A percentile compares a stretch with the other conserved stretches of the same genome.
Conservation (phyloP, 2,797 vertebrate genomes). For the Sebastes minor region DNA sequence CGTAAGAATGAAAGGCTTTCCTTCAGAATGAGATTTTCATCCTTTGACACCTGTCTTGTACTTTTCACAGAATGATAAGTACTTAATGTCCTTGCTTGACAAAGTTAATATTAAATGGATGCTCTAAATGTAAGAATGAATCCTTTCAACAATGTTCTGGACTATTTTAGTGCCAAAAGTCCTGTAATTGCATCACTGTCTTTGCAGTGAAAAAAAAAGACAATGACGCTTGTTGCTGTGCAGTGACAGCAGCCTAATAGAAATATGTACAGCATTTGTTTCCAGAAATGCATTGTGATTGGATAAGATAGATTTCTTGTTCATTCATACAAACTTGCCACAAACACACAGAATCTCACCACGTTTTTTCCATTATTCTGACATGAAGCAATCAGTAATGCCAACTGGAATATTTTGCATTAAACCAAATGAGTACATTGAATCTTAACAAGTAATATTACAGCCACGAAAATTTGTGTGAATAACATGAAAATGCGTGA, state of each 20-base stretch:
- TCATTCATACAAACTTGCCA: not conserved
- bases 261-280: not conserved
- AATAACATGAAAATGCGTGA: no score
- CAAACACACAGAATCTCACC: not conserved
- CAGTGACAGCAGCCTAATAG: not conserved
- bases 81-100: slow-evolving; percentile 7
- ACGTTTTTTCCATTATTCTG: not conserved
- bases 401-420: not conserved
- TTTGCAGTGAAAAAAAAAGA: not conserved
- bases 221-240: not conserved
- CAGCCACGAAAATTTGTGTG: no score
- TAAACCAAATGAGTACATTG: not conserved
- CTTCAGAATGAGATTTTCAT: slow-evolving; percentile 5
- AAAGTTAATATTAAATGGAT: not conserved
- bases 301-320: not conserved
- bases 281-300: not conserved
- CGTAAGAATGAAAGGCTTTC: slow-evolving; percentile 30
- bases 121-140: not conserved
- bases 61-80: slow-evolving; percentile 28
- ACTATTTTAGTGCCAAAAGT: not conserved
- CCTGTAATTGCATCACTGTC: not conserved
- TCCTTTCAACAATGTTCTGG: not conserved
- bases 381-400: not conserved
- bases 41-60: slow-evolving; percentile 42
- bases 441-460: no score